Percentiles rank a stretch among this genome's conserved stretches.
Evolutionary conservation across 2,113 vertebrate genomes (phyloP).

Genomic region (Syrrhaptes paradoxus): DNA sequence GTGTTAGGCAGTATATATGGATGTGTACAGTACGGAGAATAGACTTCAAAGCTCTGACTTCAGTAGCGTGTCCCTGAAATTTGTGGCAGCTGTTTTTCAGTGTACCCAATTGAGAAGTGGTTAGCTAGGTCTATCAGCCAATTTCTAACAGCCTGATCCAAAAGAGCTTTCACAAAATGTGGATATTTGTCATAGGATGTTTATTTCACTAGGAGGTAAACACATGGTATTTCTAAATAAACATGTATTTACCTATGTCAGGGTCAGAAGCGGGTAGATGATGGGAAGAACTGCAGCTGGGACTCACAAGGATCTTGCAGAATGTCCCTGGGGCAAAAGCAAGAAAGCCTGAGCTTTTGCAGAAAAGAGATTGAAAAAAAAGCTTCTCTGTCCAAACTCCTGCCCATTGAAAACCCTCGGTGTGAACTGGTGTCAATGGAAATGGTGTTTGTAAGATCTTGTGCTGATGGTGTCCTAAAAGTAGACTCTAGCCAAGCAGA

Average conservation of each 20-base stretch:
- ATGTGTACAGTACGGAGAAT: not conserved
- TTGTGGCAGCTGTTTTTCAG: constrained; percentile 24
- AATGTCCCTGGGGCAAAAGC: not conserved
- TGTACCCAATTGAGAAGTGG: not conserved
- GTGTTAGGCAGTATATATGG: constrained; percentile 7
- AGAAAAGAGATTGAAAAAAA: not conserved
- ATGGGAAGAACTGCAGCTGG: not conserved
- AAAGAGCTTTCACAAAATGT: not conserved
- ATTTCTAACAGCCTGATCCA: not conserved
- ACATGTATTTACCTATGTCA: not conserved
- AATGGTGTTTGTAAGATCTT: not conserved
- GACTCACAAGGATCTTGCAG: not conserved
- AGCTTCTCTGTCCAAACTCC: not conserved
- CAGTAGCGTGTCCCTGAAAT: not conserved
- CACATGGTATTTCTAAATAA: not conserved
- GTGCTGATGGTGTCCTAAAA: not conserved
- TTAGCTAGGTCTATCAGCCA: not conserved
- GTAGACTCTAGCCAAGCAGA: not conserved
- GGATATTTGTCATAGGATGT: not conserved
- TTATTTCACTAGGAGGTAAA: not conserved
- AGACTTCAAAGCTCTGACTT: constrained; percentile 29
- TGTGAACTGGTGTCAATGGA: not conserved
- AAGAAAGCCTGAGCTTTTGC: not conserved
- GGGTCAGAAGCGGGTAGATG: not conserved
- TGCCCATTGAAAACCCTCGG: not conserved